Base-by-base conservation (phyloP, 2,888 invertebrate genomes). In the Stictocephala bisonia region DNA sequence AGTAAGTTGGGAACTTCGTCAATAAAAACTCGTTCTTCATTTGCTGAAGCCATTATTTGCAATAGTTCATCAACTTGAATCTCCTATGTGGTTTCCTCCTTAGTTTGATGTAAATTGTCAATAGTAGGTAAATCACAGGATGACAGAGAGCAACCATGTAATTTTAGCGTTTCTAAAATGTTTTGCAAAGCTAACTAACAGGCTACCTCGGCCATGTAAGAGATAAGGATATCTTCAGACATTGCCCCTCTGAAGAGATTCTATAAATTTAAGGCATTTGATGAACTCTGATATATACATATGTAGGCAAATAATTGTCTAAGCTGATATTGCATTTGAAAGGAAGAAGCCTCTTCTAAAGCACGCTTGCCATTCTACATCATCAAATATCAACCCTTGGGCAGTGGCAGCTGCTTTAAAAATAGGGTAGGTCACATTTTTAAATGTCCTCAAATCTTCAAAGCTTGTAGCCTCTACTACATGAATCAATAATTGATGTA, bases 281-380 rank as follows among this genome's bases (percentile, higher is more conserved):
- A 22, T 1, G 80, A 77, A 31, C 78, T 71, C 56, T 78, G 78
- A 66, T 78, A 80, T 29, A 77, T 75, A 50, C 79, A 75, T 58
- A 83, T 80, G 56, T 76, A 68, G 7, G 80, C 80, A 76, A 83
- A 83, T 6, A 82, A 72, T 22, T 77, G 58, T 60, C 83, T 74
- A 50, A 84, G 74, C 74, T 77, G 73, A 35, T 48, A 51, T 3
- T 79, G 79, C 80, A 82, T 78, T 77, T 80, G 73, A 26, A 70
- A 71, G 4, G 40, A 15, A 1, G 50, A 71, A 1, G 80, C 80
- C 68, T 83, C 82, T 3, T 74, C 22, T 48, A 83, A 41, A 3
- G 76, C 56, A 6, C 35, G 27, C 13, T 58, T 67, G 79, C 81
- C 82, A 66, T 71, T 82, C 79, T 18, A 64, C 35, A 56, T 81